phyloP scores from a whole-genome alignment of 2,113 vertebrate genomes.

The Diphyllodes magnificus region DNA sequence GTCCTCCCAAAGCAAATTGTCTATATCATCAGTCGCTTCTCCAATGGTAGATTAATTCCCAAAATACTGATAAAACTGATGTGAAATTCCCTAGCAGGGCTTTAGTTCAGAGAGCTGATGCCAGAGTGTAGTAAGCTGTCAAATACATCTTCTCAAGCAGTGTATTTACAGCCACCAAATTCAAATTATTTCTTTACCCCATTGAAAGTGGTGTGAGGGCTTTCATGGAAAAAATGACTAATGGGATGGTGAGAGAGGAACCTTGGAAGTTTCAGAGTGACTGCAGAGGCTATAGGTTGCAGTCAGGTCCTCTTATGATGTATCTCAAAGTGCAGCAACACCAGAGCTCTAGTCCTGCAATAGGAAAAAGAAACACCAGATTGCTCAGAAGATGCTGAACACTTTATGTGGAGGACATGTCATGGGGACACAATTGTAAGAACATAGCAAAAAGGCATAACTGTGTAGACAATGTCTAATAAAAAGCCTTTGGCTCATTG shows the following conservation, averaged over 20 bases:
- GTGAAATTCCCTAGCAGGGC: not conserved
- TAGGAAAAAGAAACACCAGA: not conserved
- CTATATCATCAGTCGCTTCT: not conserved
- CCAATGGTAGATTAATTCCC: not conserved
- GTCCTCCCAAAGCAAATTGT: not conserved
- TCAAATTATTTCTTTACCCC: not conserved
- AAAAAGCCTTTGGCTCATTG: not conserved
- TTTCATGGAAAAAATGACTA: not conserved
- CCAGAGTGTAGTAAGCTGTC: not conserved
- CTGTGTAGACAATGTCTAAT: not conserved
- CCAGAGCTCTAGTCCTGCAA: not conserved
- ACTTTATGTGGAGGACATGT: not conserved
- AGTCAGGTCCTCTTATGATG: not conserved
- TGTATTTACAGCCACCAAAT: not conserved
- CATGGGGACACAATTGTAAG: fast-evolving
- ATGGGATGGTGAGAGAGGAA: not conserved
- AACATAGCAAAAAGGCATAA: not conserved
- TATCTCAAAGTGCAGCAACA: not conserved
- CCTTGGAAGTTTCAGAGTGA: not conserved
- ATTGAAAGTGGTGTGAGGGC: not conserved
- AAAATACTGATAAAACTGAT: not conserved
- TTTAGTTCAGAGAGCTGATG: not conserved
- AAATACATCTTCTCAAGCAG: not conserved
- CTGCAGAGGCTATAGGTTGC: not conserved
- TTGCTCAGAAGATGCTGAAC: not conserved